A percentile compares a stretch with the other conserved stretches of the same genome.
Evolutionary conservation across 2,888 invertebrate genomes (phyloP).

Genomic region (Galeopsomyia nigrocyanea): DNA sequence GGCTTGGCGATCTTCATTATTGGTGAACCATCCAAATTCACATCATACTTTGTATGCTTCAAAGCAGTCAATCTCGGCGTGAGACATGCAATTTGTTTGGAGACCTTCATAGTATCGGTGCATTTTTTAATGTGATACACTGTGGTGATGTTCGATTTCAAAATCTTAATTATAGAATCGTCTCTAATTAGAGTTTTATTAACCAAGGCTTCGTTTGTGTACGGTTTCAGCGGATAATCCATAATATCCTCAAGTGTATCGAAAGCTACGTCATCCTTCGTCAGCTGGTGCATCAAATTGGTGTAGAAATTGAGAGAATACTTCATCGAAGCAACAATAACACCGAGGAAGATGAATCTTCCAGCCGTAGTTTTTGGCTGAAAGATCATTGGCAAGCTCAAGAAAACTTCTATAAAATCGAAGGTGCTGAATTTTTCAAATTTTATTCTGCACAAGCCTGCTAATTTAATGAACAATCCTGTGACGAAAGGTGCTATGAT

Average conservation of each 20-base stretch:
- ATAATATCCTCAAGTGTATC: background rate
- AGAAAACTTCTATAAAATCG: slow-evolving; percentile 3
- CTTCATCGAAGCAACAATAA: background rate
- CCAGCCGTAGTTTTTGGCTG: background rate
- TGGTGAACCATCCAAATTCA: background rate
- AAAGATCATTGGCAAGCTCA: background rate
- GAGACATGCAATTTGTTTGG: too few species aligned
- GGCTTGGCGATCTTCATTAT: slow-evolving; percentile 21
- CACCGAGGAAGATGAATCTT: slow-evolving; percentile 3
- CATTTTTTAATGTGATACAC: too few species aligned
- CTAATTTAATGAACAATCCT: background rate
- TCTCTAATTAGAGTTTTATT: too few species aligned
- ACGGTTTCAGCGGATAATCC: background rate
- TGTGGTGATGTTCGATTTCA: too few species aligned
- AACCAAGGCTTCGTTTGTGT: background rate
- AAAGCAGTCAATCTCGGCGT: too few species aligned
- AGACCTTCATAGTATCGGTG: too few species aligned
- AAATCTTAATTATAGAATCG: too few species aligned
- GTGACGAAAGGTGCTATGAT: background rate
- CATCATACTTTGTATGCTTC: too few species aligned
- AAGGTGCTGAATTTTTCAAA: background rate
- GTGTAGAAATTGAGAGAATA: slow-evolving; percentile 10
- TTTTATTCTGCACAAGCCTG: background rate
- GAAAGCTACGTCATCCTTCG: background rate
- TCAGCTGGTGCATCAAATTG: background rate